phyloP scores from a whole-genome alignment of 2,888 invertebrate species.

The Cynaeus angustus region DNA sequence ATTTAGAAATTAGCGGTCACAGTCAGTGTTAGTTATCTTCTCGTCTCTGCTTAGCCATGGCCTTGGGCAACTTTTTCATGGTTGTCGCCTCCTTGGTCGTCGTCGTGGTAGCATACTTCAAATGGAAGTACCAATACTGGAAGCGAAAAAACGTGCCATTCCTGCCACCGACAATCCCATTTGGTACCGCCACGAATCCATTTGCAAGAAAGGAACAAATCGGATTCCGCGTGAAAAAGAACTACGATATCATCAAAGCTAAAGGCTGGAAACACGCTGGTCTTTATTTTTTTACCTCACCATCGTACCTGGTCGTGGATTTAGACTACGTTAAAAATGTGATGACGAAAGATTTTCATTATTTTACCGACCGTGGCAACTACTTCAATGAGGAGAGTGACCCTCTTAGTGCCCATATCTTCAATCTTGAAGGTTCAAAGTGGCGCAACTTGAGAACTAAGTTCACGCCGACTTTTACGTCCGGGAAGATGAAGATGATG shows the following conservation, averaged over 20 bases:
- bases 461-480: conserved; percentile 31
- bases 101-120: conserved; percentile 6
- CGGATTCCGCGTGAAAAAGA: neutral
- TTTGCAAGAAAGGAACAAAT: conserved; percentile 59
- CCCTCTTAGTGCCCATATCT: conserved; percentile 54
- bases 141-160: conserved; percentile 55
- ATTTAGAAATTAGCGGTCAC: too few relatives aligned
- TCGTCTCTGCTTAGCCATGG: too few relatives aligned
- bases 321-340: conserved; percentile 10
- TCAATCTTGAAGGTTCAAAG: conserved; percentile 2
- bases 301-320: neutral
- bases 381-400: conserved; percentile 55
- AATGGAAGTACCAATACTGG: conserved; percentile 54
- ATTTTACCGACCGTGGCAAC: conserved; percentile 1
- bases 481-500: conserved; percentile 28
- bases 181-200: conserved; percentile 72
- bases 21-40: too few relatives aligned
- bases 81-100: neutral
- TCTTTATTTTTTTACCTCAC: neutral
- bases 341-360: conserved; percentile 9
- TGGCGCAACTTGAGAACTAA: conserved; percentile 25
- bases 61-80: neutral
- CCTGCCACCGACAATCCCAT: conserved; percentile 57
- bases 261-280: conserved; percentile 15
- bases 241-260: neutral